phyloP scores from a whole-genome alignment of 1,140 invertebrate species.

The Meloidogyne hapla region DNA sequence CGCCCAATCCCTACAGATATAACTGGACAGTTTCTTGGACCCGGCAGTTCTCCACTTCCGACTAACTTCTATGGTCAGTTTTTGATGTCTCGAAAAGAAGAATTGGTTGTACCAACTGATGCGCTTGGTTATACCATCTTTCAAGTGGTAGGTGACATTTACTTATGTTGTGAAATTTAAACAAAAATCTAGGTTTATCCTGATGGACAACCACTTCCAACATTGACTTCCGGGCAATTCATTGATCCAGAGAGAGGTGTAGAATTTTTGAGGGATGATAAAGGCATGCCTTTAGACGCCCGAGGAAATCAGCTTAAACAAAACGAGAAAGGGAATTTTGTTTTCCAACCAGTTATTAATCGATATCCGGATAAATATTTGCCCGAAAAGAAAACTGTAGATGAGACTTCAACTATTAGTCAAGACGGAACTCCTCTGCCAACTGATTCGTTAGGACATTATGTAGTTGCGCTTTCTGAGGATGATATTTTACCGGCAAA shows the following conservation, averaged over 20 bases:
- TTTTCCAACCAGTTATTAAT: not conserved
- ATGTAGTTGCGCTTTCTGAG: too few species aligned
- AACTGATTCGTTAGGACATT: too few species aligned
- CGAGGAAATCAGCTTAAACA: not conserved
- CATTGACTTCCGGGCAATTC: conserved; percentile 28
- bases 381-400: not conserved
- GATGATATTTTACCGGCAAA: too few species aligned
- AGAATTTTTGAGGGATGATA: conserved; percentile 36
- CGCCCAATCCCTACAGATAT: conserved; percentile 44
- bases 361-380: not conserved
- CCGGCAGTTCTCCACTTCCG: conserved; percentile 44
- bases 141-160: not conserved
- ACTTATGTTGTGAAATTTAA: too few species aligned
- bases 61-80: conserved; percentile 43
- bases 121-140: not conserved
- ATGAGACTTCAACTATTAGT: not conserved
- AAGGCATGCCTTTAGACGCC: conserved; percentile 37
- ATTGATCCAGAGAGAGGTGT: conserved; percentile 37
- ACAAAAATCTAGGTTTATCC: conserved; percentile 23
- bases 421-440: too few species aligned
- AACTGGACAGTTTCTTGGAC: conserved; percentile 37
- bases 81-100: conserved; percentile 20
- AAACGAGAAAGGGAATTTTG: not conserved
- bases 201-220: conserved; percentile 46
- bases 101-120: conserved; percentile 18